Base-by-base conservation (phyloP, 64 coral and sea anemone genomes). In the Pocillopora damicornis region DNA sequence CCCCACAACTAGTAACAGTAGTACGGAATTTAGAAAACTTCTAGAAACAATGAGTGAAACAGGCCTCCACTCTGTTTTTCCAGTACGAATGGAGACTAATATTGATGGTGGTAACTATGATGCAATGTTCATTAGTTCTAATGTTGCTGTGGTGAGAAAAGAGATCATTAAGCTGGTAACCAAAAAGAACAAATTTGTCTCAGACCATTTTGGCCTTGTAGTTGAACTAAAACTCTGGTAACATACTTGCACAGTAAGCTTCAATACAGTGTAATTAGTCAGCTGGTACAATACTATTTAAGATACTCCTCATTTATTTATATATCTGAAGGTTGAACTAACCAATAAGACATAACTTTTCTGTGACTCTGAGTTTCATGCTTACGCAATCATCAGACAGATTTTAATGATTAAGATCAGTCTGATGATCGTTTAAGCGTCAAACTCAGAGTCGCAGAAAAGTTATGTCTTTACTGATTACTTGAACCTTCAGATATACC, bases 131-230 rank as follows among this genome's bases (percentile, higher is more conserved):
- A 69, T 81, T 65, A 93, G 84, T 63, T 93, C 77, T 8, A 90
- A 96, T 34, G 51, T 88, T 34, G 37, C 74, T 37, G 77, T 96
- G 17, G 20, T 78, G 26, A 56, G 36, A 74, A 89, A 60, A 77
- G 67, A 83, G 37, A 64, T 93, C 1, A 77, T 96, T 35, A 87
- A 93, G 67, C 20, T 96, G 7, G 56, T 78, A 65, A 90, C 94
- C 76, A 75, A 60, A 8, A 86, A 76, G 60, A 61, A 80, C 25
- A 79, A 83, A 75, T 80, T 87, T 88, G 94, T 93, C 13, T 96
- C 94, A 1, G 91, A 96, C 77, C 94, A 96, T 87, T 96, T 60
- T 88, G 94, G 94, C 5, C 71, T 96, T 5, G 58, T 72, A 77
- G 76, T 81, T 51, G 82, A 90, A 68, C 34, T 93, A 0, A 85